Evolutionary conservation across 2,113 vertebrate genomes (phyloP), one percentile per base, ranked within the genome.

Genomic region (Chamaea fasciata): DNA sequence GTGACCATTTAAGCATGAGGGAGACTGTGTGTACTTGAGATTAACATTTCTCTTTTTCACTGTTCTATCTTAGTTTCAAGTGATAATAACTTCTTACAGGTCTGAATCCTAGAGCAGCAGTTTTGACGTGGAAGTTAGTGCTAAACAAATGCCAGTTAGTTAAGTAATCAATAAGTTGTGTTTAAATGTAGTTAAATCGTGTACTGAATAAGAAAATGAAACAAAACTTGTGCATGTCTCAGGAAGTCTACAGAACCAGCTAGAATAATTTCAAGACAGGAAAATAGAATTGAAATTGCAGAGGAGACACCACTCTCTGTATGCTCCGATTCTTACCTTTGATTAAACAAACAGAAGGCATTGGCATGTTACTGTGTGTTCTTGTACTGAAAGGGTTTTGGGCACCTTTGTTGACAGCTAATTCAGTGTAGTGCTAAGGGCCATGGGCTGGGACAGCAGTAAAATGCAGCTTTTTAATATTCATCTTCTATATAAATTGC

Each of bases 1-100:
- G 14, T 56, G 46, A 39, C 24, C 0, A 0, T 64, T 83, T 33
- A 42, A 57, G 24, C 3, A 0, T 23, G 56, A 3, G 4, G 57
- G 50, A 78, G 12, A 33, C 27, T 0, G 0, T n/a, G 19, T 55
- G 20, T 42, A 24, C 62, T 78, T 77, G 59, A 59, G 42, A 62
- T n/a, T 3, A 89, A 50, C 1, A 0, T 37, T 64, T 77, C 7
- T 47, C 16, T 71, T 47, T 88, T 70, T 62, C 33, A 17, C 35
- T 78, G 9, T 35, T 68, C 18, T 64, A 0, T 75, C 46, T 64
- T 56, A 44, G 12, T 76, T 68, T 49, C 16, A 56, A 11, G 24
- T 41, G 20, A 41, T 49, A 71, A 27, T 27, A 31, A 10, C 11
- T 77, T 55, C 46, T 56, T 50, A 52, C 16, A 18, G 41, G 6